Percentiles rank a stretch among this genome's conserved stretches.
These are phyloP conservation scores for Otus scops DNA, from an alignment of 2,797 vertebrate genomes.

Conservation along the genomic window DNA sequence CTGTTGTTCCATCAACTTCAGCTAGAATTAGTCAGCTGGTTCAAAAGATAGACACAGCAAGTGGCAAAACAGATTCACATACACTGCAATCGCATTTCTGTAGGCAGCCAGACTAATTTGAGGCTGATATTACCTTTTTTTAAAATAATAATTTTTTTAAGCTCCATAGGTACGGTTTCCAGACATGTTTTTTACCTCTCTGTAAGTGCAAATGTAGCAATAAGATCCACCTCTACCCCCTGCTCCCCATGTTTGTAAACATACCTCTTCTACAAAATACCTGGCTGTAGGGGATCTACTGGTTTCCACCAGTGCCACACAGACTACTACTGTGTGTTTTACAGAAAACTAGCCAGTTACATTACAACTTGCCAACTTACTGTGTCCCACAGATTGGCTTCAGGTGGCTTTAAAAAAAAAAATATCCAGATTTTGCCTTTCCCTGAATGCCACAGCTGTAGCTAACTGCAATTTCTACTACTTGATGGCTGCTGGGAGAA, in stretches of 20 bases:
- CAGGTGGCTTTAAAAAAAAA: not conserved
- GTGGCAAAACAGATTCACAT: not conserved
- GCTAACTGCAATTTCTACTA: not conserved
- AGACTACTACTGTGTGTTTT: not conserved
- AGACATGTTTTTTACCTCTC: not conserved
- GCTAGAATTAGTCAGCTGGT: not conserved
- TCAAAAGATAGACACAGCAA: not conserved
- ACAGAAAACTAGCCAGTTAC: not conserved
- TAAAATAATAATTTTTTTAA: not conserved
- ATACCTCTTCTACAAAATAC: not conserved
- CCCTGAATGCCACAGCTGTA: not conserved
- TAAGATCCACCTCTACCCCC: not conserved
- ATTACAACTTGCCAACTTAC: not conserved
- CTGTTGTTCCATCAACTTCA: not conserved
- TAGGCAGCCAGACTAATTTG: not conserved
- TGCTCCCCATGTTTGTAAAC: not conserved
- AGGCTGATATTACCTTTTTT: not conserved
- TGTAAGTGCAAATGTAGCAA: not conserved
- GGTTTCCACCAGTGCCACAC: not conserved
- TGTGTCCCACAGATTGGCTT: not conserved
- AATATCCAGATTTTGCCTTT: not conserved
- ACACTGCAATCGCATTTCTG: not conserved
- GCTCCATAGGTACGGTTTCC: not conserved
- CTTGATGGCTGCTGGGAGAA: not conserved
- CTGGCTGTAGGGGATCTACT: not conserved